Base-by-base conservation (phyloP, 2,888 invertebrate species). In the Polymixis flavicincta region DNA sequence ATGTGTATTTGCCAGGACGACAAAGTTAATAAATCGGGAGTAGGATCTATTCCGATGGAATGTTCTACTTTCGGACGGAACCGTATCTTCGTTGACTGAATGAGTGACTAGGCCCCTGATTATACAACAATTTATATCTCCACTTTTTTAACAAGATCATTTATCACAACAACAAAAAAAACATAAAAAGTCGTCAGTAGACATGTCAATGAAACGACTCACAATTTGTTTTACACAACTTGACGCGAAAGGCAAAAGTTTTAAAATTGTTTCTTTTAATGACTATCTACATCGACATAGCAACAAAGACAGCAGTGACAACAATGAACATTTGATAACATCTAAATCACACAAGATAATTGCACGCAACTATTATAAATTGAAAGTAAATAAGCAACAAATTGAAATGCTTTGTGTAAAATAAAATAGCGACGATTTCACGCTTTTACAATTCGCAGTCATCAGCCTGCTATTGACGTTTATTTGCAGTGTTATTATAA, bases 331-430 rank as follows among this genome's bases (percentile, higher is more conserved):
- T 71, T 32, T 76, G 90, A 91, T 90, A 90, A 83, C 73, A 88
- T 90, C 90, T 87, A 74, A 86, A 89, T 86, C 80, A 74, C 82
- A 84, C 81, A 74, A 78, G n/a, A 78, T 87, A 87, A 86, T 82
- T 87, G 70, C 77, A 70, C 80, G 68, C 77, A 83, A 76, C 76
- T 83, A 71, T 77, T 59, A 72, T 78, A 79, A 88, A 90, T 91
- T 90, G 90, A 90, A 90, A 90, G 86, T 82, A 85, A 87, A 86
- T 87, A 87, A 78, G 74, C 80, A 85, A 77, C 79, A 85, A 89
- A 89, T 88, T 88, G 87, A 88, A 90, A 89, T 85, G 80, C 85
- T 85, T 85, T 84, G 84, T 82, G 70, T 68, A 74, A 71, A 81
- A 77, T 82, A 83, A 85, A 87, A 87, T 83, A 74, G 72, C 72